A percentile compares a stretch with the other conserved stretches of the same genome.
These are phyloP conservation scores for Thunnus thynnus DNA, from an alignment of 2,113 vertebrate species.

Conservation along the genomic window DNA sequence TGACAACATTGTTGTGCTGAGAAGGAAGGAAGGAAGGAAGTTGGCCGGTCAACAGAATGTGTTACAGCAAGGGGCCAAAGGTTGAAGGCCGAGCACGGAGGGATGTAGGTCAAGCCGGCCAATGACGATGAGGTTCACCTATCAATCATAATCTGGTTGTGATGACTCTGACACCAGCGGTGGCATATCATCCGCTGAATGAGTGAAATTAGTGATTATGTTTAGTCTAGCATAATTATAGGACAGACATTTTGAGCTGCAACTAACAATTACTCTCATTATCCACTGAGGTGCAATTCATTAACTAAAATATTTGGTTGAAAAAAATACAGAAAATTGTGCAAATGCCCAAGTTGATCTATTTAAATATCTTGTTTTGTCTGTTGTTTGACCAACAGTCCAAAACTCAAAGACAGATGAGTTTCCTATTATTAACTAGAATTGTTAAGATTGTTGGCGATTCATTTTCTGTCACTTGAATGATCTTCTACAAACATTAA, in stretches of 20 bases:
- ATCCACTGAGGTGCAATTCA: background rate
- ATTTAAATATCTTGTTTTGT: too few species aligned
- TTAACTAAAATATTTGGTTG: background rate
- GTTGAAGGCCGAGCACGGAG: slow-evolving; percentile 36
- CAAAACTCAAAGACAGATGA: too few species aligned
- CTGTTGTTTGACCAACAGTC: too few species aligned
- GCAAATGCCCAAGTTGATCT: fast-evolving
- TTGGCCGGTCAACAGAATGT: slow-evolving; percentile 37
- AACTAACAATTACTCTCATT: slow-evolving; percentile 2
- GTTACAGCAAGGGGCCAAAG: slow-evolving; percentile 57
- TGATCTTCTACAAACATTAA: too few species aligned
- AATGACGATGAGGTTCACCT: slow-evolving; percentile 57
- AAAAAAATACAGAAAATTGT: background rate
- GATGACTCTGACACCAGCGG: slow-evolving; percentile 45
- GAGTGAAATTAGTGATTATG: background rate
- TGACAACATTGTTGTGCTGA: slow-evolving; percentile 22
- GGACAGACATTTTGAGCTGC: too few species aligned
- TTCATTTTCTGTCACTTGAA: too few species aligned
- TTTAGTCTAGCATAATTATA: background rate
- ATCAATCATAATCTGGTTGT: slow-evolving; percentile 58
- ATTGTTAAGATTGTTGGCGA: too few species aligned
- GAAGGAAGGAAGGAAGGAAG: slow-evolving; percentile 51
- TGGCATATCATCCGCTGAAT: background rate
- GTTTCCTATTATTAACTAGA: too few species aligned
- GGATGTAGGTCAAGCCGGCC: slow-evolving; percentile 51